Base-by-base conservation (phyloP, 1,140 invertebrate genomes). In the Rhynchophorus ferrugineus region DNA sequence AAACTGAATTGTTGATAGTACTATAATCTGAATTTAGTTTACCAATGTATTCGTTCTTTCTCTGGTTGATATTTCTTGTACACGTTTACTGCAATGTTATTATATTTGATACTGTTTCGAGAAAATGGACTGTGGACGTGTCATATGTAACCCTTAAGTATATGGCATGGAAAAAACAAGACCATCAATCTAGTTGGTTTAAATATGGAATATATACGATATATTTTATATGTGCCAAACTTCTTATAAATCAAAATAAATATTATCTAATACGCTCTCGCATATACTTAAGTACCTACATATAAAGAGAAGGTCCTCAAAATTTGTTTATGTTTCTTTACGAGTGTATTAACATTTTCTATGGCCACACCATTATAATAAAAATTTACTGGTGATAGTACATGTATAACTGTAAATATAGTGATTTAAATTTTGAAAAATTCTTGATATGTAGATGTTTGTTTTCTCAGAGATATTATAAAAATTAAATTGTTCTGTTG, bases 301-400 rank as follows among this genome's bases (percentile, higher is more conserved):
- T 34, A 16, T 41, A 47, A 13, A n/a, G 18, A 19, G 35, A 20
- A 48, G 9, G 35, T 5, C 24, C 14, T 9, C 22, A 44, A 35
- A 20, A n/a, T n/a, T n/a, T n/a, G n/a, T n/a, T n/a, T 14, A 18
- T 8, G n/a, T 13, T 14, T 44, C 19, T 51, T 51, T 8, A 39
- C 6, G 18, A n/a, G n/a, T n/a, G 18, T 36, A 18, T 18, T 22
- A 49, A 13, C 1, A 37, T 52, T 17, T 14, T 47, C 44, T 42
- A 44, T 46, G 44, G 46, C 35, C 46, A 44, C 44, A 54, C 44
- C 44, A 54, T 33, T 54, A 54, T 18, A 46, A 33, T 54, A 47
- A 33, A 39, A 6, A 6, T 22, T 46, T 44, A 41, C 36, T 36
- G 51, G 51, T 54, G 51, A 54, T 54, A 54, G 38, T 39, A 54